These are phyloP conservation scores for Oxygymnocypris stewartii DNA, from an alignment of 2,113 vertebrate species.

Conservation along the genomic window DNA sequence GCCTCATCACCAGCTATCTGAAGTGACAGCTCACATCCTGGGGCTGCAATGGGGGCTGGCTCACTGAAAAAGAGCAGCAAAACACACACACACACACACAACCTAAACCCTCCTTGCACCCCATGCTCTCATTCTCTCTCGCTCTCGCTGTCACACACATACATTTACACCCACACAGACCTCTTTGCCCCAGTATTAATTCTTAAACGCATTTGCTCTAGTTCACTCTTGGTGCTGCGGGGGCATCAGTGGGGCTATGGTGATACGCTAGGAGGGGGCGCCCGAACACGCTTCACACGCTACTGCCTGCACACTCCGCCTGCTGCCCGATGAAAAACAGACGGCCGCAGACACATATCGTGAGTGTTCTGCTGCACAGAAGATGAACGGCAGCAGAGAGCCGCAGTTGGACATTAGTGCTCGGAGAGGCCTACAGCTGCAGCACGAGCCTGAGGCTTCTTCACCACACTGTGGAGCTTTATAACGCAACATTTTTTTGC, in stretches of 20 bases:
- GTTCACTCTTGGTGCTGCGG: constrained; percentile 89
- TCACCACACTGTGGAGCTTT: constrained; percentile 28
- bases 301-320: constrained; percentile 79
- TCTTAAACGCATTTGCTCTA: constrained; percentile 98
- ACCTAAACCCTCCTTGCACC: constrained; percentile 70
- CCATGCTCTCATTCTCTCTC: constrained; percentile 11
- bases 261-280: constrained; percentile 75
- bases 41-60: constrained; percentile 86
- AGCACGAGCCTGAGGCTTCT: constrained; percentile 16
- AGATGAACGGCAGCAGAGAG: constrained; percentile 74
- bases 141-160: constrained; percentile 28
- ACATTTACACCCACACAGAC: constrained; percentile 36
- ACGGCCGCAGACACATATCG: constrained; percentile 80
- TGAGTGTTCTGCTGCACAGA: constrained; percentile 68
- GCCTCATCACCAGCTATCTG: constrained; percentile 92
- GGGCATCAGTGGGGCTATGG: constrained; percentile 76
- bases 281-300: constrained; percentile 81
- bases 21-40: constrained; percentile 99
- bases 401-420: constrained; percentile 57
- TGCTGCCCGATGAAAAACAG: constrained; percentile 81
- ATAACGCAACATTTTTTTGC: neutral
- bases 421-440: constrained; percentile 10
- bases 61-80: constrained; percentile 92
- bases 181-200: constrained; percentile 82
- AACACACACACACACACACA: constrained; percentile 70